Evolutionary conservation across 2,113 vertebrate species (phyloP), one percentile per base, ranked within the genome.

Genomic region (Casuarius casuarius): DNA sequence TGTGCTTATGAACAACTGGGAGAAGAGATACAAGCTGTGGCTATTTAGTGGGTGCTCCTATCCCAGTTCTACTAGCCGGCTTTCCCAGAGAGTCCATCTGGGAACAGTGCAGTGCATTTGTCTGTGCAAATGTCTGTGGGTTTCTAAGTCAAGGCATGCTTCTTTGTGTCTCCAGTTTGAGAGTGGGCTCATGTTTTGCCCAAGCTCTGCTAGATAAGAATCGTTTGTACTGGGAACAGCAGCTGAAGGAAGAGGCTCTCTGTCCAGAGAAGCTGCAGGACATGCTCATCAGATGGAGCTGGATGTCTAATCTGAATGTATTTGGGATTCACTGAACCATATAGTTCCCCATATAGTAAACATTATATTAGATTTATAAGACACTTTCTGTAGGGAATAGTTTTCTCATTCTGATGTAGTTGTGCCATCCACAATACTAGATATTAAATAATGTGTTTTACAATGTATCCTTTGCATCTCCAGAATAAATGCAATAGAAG

Each of bases 131-230:
- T 54, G 21, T 38, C n/a, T 70, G 19, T 21, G 12, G 38, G 38
- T 73, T 84, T 84, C 93, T 66, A 61, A 87, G 35, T 15, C 78
- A 23, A 26, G 51, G 14, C n/a, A 6, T 72, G 17, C 35, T 90
- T 68, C 56, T 52, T 82, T 85, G 56, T 61, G 42, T 48, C 13
- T 91, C 74, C 78, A 61, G 23, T 91, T 94, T 84, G 46, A 81
- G 68, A 89, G 31, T 10, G 10, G 67, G 26, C 33, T 84, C 2
- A 1, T 73, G 54, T 76, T 67, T 76, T 86, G 56, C 49, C 10
- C 0, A 0, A 38, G 21, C 46, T 84, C 28, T 26, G 22, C 44
- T 49, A 35, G 11, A 21, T 0, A 1, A 65, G 66, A 80, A 70
- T 58, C 2, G 10, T 83, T 85, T 3, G 0, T 66, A 38, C 11